A percentile compares a stretch with the other conserved stretches of the same genome.
Conservation (phyloP, 2,888 invertebrate species). For the Dicyrtomina minuta region DNA sequence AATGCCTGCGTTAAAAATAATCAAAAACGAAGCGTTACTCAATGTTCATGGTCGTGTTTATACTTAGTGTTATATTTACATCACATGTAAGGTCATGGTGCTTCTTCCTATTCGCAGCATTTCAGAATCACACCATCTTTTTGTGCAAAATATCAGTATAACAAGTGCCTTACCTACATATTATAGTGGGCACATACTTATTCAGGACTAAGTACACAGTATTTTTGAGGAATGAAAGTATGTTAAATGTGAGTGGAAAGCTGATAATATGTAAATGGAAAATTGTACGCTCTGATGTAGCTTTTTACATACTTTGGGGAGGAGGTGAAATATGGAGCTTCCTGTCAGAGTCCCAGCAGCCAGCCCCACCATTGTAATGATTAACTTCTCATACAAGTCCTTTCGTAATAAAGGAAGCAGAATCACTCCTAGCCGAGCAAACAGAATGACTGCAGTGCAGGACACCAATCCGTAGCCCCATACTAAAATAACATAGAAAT, state of each 20-base stretch:
- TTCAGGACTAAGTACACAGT: too few species aligned
- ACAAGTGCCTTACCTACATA: too few species aligned
- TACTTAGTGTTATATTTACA: too few species aligned
- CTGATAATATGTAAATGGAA: too few species aligned
- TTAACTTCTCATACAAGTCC: constrained; percentile 26
- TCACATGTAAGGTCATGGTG: too few species aligned
- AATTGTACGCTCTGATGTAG: too few species aligned
- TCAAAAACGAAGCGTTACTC: background rate
- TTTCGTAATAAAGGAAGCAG: constrained; percentile 14
- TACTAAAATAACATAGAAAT: constrained; percentile 15
- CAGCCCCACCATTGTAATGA: constrained; percentile 24
- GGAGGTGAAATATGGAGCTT: constrained; percentile 25
- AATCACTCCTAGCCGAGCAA: constrained; percentile 25
- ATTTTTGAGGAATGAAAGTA: too few species aligned
- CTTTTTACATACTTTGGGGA: constrained; percentile 25
- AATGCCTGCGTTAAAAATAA: constrained; percentile 20
- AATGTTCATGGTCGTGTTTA: background rate
- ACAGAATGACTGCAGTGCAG: constrained; percentile 19
- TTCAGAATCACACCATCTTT: too few species aligned
- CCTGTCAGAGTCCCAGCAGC: constrained; percentile 31
- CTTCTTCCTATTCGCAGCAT: too few species aligned
- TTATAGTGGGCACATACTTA: too few species aligned
- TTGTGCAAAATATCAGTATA: too few species aligned
- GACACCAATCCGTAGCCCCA: constrained; percentile 20
- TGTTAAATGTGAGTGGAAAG: too few species aligned